Evolutionary conservation across 2,797 vertebrate genomes (phyloP).

Genomic region (Margarornis squamiger): DNA sequence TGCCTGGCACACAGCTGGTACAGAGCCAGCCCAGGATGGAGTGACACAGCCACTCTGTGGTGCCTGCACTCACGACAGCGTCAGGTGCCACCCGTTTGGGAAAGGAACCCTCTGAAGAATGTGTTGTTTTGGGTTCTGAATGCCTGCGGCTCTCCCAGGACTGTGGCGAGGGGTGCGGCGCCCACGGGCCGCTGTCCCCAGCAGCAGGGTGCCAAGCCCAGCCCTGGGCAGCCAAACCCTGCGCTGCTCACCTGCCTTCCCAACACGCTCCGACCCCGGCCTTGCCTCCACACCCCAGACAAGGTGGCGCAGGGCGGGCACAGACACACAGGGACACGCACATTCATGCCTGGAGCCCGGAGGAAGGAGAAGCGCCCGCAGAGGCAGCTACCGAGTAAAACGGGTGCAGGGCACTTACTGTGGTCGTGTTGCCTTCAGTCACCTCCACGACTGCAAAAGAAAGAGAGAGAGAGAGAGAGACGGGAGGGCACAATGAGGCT

Average conservation of each 20-base stretch:
- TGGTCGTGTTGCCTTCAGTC: conserved; percentile 77
- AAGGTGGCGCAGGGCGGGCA: neutral
- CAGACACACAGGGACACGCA: too few species aligned
- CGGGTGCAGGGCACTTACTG: conserved; percentile 66
- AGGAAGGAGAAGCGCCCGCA: neutral
- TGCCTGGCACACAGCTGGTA: accelerated
- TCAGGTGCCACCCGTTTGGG: neutral
- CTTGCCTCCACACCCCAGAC: neutral
- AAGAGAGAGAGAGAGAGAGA: neutral
- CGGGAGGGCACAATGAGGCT: neutral
- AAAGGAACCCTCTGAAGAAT: accelerated
- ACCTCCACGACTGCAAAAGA: conserved; percentile 71
- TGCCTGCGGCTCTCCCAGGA: too few species aligned
- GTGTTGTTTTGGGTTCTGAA: accelerated
- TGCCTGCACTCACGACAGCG: accelerated
- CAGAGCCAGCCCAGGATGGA: accelerated
- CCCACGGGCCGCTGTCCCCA: accelerated
- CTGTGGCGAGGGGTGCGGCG: accelerated
- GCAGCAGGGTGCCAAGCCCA: accelerated
- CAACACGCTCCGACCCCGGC: neutral
- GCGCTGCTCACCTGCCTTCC: accelerated
- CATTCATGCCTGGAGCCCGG: neutral
- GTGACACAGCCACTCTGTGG: neutral
- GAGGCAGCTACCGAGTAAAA: neutral
- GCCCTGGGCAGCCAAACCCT: neutral